Conservation (phyloP, 2,888 invertebrate species). For the Tinea trinotella region DNA sequence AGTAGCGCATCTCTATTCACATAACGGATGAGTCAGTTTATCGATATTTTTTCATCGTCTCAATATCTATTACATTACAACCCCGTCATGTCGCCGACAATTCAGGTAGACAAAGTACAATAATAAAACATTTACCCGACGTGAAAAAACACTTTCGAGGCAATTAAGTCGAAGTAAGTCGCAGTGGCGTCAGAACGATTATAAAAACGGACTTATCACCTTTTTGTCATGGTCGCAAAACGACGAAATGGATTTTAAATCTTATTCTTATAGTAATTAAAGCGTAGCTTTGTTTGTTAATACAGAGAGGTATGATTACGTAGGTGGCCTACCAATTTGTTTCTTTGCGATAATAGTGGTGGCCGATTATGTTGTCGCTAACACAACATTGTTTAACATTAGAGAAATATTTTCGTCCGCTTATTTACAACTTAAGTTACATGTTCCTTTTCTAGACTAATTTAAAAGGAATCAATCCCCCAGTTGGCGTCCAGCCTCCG, state of each 20-base stretch:
- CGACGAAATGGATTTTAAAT: background rate
- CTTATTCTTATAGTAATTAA: background rate
- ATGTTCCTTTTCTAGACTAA: constrained; percentile 1
- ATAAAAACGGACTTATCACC: constrained; percentile 61
- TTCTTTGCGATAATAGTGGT: constrained; percentile 51
- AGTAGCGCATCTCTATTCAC: constrained; percentile 29
- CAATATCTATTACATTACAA: constrained; percentile 32
- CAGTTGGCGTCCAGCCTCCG: background rate
- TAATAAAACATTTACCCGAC: constrained; percentile 56
- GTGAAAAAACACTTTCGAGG: constrained; percentile 46
- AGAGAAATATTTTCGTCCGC: background rate
- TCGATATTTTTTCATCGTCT: constrained; percentile 41
- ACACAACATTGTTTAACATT: background rate
- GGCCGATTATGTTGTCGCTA: constrained; percentile 1
- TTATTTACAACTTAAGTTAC: background rate
- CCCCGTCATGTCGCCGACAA: constrained; percentile 43
- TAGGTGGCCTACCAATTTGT: constrained; percentile 62
- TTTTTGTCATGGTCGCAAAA: constrained; percentile 33
- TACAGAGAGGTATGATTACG: constrained; percentile 26
- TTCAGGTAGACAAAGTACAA: constrained; percentile 63
- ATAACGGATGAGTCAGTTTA: constrained; percentile 35
- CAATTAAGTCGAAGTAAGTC: constrained; percentile 64
- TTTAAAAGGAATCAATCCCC: constrained; percentile 1
- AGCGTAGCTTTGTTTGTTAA: background rate
- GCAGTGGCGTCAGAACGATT: constrained; percentile 66